phyloP scores from a whole-genome alignment of 2,888 invertebrate species.

The Barypeithes pellucidus region DNA sequence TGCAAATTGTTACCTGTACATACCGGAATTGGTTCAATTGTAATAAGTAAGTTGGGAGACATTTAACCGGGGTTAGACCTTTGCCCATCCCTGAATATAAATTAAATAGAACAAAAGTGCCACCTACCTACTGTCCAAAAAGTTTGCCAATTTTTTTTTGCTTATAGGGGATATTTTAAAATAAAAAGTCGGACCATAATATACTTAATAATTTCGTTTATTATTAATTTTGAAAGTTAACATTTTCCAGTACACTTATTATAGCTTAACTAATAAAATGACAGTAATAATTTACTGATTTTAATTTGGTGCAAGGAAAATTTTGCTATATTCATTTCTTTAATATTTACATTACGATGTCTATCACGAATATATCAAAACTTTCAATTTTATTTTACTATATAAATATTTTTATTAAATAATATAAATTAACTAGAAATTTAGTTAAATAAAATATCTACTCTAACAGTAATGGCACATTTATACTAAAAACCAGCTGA shows the following conservation, averaged over 20 bases:
- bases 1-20: too few relatives aligned
- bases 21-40: too few relatives aligned
- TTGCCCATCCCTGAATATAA: too few relatives aligned
- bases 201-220: constrained; percentile 69
- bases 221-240: constrained; percentile 71
- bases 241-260: constrained; percentile 72
- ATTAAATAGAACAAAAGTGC: constrained; percentile 62
- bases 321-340: constrained; percentile 66
- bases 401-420: constrained; percentile 52
- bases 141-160: constrained; percentile 53
- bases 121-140: constrained; percentile 57
- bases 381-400: constrained; percentile 60
- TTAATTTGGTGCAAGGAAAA: constrained; percentile 67
- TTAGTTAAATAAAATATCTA: constrained; percentile 65
- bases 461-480: constrained; percentile 70
- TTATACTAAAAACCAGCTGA: constrained; percentile 67
- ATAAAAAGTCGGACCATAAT: constrained; percentile 61
- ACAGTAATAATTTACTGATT: constrained; percentile 55
- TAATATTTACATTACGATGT: constrained; percentile 25
- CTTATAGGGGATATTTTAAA: constrained; percentile 52
- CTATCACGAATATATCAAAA: constrained; percentile 66
- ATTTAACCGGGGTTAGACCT: too few relatives aligned
- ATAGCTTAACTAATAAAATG: constrained; percentile 65
- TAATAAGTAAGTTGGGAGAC: too few relatives aligned
- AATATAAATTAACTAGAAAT: constrained; percentile 66